Conservation (phyloP, 2,888 invertebrate species). For the Acheta domesticus region DNA sequence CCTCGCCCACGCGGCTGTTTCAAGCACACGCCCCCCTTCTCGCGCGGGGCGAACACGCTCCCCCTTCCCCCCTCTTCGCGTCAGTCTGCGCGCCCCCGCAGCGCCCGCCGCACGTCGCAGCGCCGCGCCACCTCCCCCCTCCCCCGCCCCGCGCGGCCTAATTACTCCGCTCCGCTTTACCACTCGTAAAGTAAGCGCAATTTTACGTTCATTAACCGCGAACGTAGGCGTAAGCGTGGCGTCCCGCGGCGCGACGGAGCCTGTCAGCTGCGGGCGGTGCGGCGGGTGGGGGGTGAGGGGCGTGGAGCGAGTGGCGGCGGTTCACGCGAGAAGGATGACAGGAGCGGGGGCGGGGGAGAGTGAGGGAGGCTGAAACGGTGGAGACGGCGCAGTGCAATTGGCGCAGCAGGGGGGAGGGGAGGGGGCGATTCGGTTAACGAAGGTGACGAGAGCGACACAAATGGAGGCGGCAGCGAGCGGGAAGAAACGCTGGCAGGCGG, state of each 20-base stretch:
- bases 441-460: no score
- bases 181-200: slow-evolving; percentile 18
- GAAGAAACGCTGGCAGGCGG: no score
- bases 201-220: not conserved
- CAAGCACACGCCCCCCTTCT: no score
- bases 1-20: no score
- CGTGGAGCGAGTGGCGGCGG: not conserved
- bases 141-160: not conserved
- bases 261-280: not conserved
- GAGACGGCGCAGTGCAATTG: no score
- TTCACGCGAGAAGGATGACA: no score
- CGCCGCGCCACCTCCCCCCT: not conserved
- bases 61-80: not conserved
- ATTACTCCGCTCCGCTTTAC: not conserved
- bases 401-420: no score
- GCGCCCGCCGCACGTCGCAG: not conserved
- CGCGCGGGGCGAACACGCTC: not conserved
- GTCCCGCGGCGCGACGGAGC: not conserved
- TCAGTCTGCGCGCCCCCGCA: not conserved
- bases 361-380: no score
- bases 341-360: no score
- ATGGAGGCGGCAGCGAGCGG: no score
- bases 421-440: no score
- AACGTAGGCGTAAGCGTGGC: not conserved
- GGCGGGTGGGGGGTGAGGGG: not conserved